Conservation (phyloP, 1,140 invertebrate genomes). For the Panonychus citri region DNA sequence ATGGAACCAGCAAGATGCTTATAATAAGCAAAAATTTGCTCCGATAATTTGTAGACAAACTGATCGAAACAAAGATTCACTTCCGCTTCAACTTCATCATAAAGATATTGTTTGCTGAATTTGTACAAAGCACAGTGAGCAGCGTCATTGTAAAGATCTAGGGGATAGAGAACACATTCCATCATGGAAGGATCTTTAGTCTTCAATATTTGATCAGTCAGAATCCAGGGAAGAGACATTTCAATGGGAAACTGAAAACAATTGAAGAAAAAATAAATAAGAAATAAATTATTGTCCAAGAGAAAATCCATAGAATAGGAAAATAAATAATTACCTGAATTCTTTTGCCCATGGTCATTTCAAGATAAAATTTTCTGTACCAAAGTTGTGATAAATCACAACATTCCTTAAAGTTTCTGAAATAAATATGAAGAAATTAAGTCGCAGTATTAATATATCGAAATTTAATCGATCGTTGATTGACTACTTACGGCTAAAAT, state of each 20-base stretch:
- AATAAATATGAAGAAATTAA: conserved; percentile 5
- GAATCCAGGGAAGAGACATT: conserved; percentile 99
- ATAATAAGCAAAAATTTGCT: conserved; percentile 94
- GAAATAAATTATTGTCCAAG: no score
- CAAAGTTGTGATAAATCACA: conserved; percentile 94
- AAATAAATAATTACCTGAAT: conserved; percentile 75
- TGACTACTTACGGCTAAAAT: conserved; percentile 52
- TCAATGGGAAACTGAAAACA: conserved; percentile 91
- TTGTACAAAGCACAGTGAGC: conserved; percentile 89
- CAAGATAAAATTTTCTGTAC: conserved; percentile 98
- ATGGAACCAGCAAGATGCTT: conserved; percentile 85
- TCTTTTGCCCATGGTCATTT: conserved; percentile 98
- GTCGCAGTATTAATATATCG: neutral
- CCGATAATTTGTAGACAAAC: conserved; percentile 94
- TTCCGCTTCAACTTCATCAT: conserved; percentile 96
- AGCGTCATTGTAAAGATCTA: conserved; percentile 96
- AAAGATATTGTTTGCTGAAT: conserved; percentile 92
- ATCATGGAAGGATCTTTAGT: conserved; percentile 97
- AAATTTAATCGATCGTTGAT: neutral
- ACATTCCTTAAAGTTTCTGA: conserved; percentile 76
- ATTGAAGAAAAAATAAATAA: no score
- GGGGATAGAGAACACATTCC: conserved; percentile 92
- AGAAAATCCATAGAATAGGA: no score
- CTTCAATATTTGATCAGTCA: conserved; percentile 89
- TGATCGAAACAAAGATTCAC: conserved; percentile 97